phyloP scores from a whole-genome alignment of 1,140 invertebrate genomes.

The Cotesia vestalis region DNA sequence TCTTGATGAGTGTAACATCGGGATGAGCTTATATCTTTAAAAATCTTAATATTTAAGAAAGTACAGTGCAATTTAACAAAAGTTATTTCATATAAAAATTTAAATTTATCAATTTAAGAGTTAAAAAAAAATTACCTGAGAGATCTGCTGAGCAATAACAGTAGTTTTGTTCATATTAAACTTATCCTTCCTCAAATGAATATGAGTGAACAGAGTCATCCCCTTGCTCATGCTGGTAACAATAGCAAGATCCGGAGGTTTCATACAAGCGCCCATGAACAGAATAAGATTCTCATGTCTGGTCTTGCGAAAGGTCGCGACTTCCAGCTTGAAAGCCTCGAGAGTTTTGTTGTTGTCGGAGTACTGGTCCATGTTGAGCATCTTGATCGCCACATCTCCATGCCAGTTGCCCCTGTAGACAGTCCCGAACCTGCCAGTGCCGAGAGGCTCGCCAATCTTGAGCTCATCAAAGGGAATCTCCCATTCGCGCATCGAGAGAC shows the following conservation, averaged over 20 bases:
- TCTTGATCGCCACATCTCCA: conserved; percentile 98
- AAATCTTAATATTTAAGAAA: neutral
- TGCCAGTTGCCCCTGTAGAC: conserved; percentile 97
- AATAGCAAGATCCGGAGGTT: conserved; percentile 95
- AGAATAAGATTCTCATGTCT: conserved; percentile 98
- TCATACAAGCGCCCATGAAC: conserved; percentile 99
- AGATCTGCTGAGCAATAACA: conserved; percentile 95
- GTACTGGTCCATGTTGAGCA: conserved; percentile 90
- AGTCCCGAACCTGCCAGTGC: conserved; percentile 91
- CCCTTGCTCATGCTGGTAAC: conserved; percentile 97
- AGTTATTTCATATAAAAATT: too few species aligned
- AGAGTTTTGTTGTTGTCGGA: conserved; percentile 90
- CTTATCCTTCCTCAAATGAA: conserved; percentile 92
- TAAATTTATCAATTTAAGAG: neutral
- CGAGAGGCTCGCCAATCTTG: conserved; percentile 85
- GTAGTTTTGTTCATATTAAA: conserved; percentile 95
- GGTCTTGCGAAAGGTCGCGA: conserved; percentile 95
- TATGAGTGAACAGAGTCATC: conserved; percentile 91
- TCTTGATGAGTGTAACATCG: too few species aligned
- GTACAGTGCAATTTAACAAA: neutral
- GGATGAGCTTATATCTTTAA: too few species aligned
- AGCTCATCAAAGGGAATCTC: conserved; percentile 97
- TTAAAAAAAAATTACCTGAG: conserved; percentile 75
- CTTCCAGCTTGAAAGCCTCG: conserved; percentile 94
- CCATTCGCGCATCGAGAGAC: conserved; percentile 94